Base-by-base conservation (phyloP, 2,113 vertebrate genomes). In the Cheirogaleus medius region DNA sequence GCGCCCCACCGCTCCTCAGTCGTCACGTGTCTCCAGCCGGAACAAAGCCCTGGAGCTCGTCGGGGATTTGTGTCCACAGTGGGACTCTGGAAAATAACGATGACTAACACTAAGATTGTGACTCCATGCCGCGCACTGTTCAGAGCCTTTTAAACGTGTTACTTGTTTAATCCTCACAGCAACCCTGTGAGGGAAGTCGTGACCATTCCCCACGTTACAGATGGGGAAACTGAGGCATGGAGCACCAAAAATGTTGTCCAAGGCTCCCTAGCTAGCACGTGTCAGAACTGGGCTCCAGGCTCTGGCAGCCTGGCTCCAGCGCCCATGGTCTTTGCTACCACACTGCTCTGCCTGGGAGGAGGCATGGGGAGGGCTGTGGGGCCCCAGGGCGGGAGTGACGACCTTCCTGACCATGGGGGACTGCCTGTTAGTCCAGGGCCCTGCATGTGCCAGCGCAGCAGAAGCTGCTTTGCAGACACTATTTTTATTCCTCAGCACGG, bases 1-100 rank as follows among this genome's bases (percentile, higher is more conserved):
- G 25, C 1, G 58, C 20, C 13, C 0, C 14, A 0, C 4, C 2
- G 6, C 25, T 29, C 6, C 39, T 77, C 3, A 3, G 29, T 6
- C 15, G 37, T 60, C 82, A 13, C 0, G 0, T 2, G 37, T 74
- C 91, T 87, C 73, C n/a, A 4, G 8, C 44, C 1, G 20, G 27
- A 88, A 34, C 5, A 3, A 56, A 6, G 37, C 14, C 0, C 94
- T 93, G 86, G 63, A 76, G 66, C 93, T 42, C 7, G 29, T 93
- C 83, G 73, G 77, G 39, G 44, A 52, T 76, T 39, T 54, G 56
- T 4, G 44, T 66, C 90, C 78, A 64, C 52, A 12, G 34, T 8
- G 25, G 58, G 39, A 34, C 71, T 64, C 76, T 44, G 68, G 81
- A 58, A 47, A 58, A 81, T 81, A 91, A 56, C 49, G 69, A 58